Conservation (phyloP, 2,113 vertebrate genomes). For the Ibidorhyncha struthersii region DNA sequence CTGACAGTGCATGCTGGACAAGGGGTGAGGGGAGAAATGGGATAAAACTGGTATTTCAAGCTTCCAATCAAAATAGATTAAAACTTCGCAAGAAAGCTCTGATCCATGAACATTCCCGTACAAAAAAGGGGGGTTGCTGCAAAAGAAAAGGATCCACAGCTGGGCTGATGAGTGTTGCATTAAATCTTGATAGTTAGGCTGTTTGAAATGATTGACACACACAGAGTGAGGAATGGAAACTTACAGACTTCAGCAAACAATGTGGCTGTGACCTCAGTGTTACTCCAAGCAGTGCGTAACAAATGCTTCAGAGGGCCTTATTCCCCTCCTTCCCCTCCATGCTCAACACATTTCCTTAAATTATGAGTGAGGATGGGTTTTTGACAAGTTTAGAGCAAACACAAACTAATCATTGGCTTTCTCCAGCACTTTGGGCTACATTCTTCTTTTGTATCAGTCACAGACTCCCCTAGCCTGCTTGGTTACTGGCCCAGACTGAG, state of each 20-base stretch:
- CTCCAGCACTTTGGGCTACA: background rate
- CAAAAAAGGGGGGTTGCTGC: background rate
- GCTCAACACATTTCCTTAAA: background rate
- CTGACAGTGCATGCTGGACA: background rate
- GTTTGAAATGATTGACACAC: background rate
- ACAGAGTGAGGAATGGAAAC: background rate
- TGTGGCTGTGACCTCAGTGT: background rate
- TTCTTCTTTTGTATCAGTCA: background rate
- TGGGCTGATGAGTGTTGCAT: background rate
- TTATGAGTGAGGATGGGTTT: background rate
- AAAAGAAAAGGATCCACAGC: background rate
- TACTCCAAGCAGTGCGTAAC: background rate
- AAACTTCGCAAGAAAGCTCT: background rate
- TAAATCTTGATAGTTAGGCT: background rate
- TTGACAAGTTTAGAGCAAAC: background rate
- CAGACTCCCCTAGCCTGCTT: background rate
- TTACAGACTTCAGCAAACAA: slow-evolving; percentile 14
- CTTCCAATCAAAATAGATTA: background rate
- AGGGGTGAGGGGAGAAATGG: background rate
- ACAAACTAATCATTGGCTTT: background rate
- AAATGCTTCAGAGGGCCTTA: background rate
- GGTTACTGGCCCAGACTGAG: background rate
- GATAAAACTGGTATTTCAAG: background rate
- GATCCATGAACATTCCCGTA: background rate
- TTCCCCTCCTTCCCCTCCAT: background rate